Base-by-base conservation (phyloP, 2,888 invertebrate genomes). In the Aleiodes alternator region DNA sequence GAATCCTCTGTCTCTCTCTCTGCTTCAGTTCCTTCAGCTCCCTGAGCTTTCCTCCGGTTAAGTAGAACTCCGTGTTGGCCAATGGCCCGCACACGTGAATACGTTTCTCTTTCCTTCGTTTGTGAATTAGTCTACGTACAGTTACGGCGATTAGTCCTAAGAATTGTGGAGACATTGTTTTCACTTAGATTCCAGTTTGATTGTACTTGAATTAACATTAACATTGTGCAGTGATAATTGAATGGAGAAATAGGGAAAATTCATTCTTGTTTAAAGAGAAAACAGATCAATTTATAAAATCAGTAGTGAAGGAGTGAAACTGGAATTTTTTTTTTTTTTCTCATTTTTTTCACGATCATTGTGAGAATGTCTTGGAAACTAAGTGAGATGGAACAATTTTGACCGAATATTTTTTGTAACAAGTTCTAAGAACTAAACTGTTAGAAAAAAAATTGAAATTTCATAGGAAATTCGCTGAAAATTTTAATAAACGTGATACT, bases 11-110 rank as follows among this genome's bases (percentile, higher is more conserved):
- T 31, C 29, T 16, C 57, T 57, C 16, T 57, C 57, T 57, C 29
- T 29, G 16, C 57, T 57, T 16, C 51, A 55, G 55, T 38, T 12
- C 53, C n/a, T 14, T 4, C 64, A 64, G 64, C 38, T 34, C 29
- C 64, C n/a, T 14, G 2, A 61, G 43, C 43, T 61, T 38, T 43
- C 23, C 38, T 61, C 43, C 8, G 38, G 16, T 38, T 61, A 43
- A 61, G 59, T 61, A 61, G 59, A 38, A 61, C 38, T 34, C 59
- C 59, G 38, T 61, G 59, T 61, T 61, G 59, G 34, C 53, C 69
- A 51, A 51, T 34, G 69, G 53, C 34, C 29, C 69, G 53, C 38
- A 64, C 64, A 64, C 64, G 64, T 53, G 51, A 23, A 51, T 68
- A 51, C 68, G 51, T 51, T 68, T 61, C 59, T 61, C 31, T 38